These are phyloP conservation scores for Nixonia krombeini DNA, from an alignment of 1,140 invertebrate genomes.

Conservation along the genomic window DNA sequence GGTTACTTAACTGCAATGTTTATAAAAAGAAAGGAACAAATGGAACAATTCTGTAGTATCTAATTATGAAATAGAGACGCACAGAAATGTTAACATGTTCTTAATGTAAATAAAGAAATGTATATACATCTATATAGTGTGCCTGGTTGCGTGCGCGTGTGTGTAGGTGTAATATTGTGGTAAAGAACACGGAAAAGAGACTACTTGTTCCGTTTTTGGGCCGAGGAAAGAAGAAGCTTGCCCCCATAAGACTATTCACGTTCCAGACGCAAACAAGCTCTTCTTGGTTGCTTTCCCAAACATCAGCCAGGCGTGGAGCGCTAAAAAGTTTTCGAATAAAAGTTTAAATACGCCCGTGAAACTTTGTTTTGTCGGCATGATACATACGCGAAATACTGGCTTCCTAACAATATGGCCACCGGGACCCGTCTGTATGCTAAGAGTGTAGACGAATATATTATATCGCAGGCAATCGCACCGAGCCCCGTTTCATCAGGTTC, in stretches of 20 bases:
- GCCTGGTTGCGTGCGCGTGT: no score
- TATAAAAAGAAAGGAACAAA: no score
- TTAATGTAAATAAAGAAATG: no score
- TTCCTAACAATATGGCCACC: constrained; percentile 56
- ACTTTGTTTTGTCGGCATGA: constrained; percentile 53
- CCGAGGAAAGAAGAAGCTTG: no score
- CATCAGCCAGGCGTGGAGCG: constrained; percentile 11
- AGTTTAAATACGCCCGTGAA: constrained; percentile 65
- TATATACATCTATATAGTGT: no score
- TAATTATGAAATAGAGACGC: no score
- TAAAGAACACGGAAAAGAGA: background rate
- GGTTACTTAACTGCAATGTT: no score
- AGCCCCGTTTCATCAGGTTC: constrained; percentile 11
- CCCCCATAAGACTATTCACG: background rate
- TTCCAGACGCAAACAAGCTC: background rate
- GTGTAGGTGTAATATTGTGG: background rate
- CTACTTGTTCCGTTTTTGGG: no score
- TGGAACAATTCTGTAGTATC: no score
- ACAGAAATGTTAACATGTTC: no score
- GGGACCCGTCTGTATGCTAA: constrained; percentile 56
- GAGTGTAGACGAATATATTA: constrained; percentile 28
- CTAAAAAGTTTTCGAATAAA: constrained; percentile 70
- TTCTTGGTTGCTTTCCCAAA: background rate
- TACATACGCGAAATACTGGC: constrained; percentile 15
- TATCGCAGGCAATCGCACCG: constrained; percentile 11